phyloP scores from a whole-genome alignment of 2,888 invertebrate species.

The Pammene fasciana region DNA sequence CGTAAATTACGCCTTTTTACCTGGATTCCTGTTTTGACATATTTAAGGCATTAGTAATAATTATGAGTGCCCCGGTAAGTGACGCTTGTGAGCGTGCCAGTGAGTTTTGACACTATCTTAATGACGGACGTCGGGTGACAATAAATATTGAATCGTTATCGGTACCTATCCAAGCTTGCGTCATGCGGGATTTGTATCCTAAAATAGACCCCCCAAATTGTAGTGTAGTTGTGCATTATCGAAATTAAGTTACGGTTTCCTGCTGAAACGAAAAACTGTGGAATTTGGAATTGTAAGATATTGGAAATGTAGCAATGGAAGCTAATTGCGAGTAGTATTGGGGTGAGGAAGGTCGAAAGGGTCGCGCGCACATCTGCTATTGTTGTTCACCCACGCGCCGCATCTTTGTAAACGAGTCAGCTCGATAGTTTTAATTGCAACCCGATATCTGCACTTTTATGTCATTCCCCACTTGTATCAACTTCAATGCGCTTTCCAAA shows the following conservation, averaged over 20 bases:
- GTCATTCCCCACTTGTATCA: constrained; percentile 46
- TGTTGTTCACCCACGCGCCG: constrained; percentile 71
- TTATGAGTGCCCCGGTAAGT: constrained; percentile 80
- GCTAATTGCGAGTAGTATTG: constrained; percentile 65
- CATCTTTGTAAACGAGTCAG: constrained; percentile 67
- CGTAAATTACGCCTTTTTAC: constrained; percentile 84
- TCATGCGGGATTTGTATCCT: constrained; percentile 68
- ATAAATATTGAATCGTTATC: constrained; percentile 82
- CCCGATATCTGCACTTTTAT: constrained; percentile 70
- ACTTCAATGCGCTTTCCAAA: constrained; percentile 2
- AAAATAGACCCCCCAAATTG: constrained; percentile 78
- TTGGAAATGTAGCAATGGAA: constrained; percentile 53
- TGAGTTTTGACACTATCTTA: constrained; percentile 83
- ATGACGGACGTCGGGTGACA: constrained; percentile 81
- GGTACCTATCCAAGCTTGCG: constrained; percentile 71
- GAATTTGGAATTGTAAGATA: constrained; percentile 34
- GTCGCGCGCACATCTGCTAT: constrained; percentile 78
- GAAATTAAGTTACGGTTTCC: constrained; percentile 30
- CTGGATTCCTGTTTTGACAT: constrained; percentile 84
- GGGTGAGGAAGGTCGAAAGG: constrained; percentile 68
- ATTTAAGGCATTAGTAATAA: constrained; percentile 84
- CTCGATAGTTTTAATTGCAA: constrained; percentile 80
- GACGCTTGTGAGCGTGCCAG: constrained; percentile 70
- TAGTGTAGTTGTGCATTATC: constrained; percentile 41
- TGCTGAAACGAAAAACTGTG: constrained; percentile 33